These are phyloP conservation scores for Linnaemya tessellans DNA, from an alignment of 2,888 invertebrate genomes.

Conservation along the genomic window DNA sequence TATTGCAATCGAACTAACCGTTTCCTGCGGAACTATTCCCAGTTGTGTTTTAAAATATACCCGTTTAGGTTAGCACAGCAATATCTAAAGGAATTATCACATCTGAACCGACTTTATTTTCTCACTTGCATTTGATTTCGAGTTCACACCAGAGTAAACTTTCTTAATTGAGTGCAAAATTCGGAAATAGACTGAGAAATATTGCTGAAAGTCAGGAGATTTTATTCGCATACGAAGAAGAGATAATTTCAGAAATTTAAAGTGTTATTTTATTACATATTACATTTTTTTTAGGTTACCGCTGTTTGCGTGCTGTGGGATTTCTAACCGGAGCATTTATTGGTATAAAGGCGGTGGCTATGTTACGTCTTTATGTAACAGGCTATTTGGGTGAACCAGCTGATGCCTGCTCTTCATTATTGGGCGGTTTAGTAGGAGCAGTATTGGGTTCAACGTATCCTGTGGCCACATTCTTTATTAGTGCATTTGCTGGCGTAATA, in stretches of 20 bases:
- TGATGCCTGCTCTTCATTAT: constrained; percentile 82
- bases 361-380: constrained; percentile 91
- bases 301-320: constrained; percentile 94
- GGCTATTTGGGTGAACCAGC: constrained; percentile 87
- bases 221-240: no score
- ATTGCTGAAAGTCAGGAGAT: no score
- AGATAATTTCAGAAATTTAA: no score
- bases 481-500: constrained; percentile 82
- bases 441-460: constrained; percentile 83
- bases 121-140: not conserved
- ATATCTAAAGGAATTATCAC: no score
- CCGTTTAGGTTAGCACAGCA: no score
- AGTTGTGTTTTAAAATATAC: no score
- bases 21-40: no score
- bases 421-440: constrained; percentile 82
- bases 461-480: constrained; percentile 82
- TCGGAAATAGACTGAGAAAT: no score
- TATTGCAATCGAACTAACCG: no score
- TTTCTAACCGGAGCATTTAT: constrained; percentile 94
- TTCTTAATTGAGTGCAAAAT: not conserved
- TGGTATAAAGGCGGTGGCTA: constrained; percentile 92
- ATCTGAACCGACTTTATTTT: no score
- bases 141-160: not conserved
- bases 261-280: no score
- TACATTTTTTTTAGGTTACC: constrained; percentile 87